Evolutionary conservation across 2,797 vertebrate genomes (phyloP).

Genomic region (Sebastes kiyomatsui): DNA sequence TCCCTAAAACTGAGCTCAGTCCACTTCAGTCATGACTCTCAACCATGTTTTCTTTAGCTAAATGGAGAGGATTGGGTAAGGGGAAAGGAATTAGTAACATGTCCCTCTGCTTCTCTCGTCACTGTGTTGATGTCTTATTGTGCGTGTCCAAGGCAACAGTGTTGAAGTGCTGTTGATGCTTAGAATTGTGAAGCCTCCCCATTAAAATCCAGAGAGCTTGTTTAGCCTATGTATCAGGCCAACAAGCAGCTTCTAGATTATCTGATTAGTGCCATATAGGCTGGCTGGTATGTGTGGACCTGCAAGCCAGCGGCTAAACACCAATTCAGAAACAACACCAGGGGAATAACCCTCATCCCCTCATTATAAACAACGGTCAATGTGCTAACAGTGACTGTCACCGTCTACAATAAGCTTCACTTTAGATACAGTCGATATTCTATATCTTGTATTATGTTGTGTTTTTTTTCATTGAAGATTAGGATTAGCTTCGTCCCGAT

Average conservation of each 20-base stretch:
- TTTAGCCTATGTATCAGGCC: conserved; percentile 38
- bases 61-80: conserved; percentile 35
- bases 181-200: conserved; percentile 23
- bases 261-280: conserved; percentile 52
- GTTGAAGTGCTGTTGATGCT: conserved; percentile 41
- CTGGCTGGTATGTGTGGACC: conserved; percentile 9
- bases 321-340: background rate
- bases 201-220: conserved; percentile 32
- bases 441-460: background rate
- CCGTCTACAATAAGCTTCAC: background rate
- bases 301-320: conserved; percentile 7
- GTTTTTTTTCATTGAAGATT: conserved; percentile 44
- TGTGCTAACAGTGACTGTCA: background rate
- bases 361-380: background rate
- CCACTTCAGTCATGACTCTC: background rate
- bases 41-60: conserved; percentile 39
- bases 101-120: conserved; percentile 27
- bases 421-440: background rate
- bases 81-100: conserved; percentile 57
- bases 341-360: background rate
- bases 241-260: conserved; percentile 41
- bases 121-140: conserved; percentile 64
- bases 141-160: conserved; percentile 67
- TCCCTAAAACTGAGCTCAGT: background rate
- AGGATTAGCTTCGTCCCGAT: conserved; percentile 56